phyloP scores from a whole-genome alignment of 2,888 invertebrate species.

The Mimas tiliae region DNA sequence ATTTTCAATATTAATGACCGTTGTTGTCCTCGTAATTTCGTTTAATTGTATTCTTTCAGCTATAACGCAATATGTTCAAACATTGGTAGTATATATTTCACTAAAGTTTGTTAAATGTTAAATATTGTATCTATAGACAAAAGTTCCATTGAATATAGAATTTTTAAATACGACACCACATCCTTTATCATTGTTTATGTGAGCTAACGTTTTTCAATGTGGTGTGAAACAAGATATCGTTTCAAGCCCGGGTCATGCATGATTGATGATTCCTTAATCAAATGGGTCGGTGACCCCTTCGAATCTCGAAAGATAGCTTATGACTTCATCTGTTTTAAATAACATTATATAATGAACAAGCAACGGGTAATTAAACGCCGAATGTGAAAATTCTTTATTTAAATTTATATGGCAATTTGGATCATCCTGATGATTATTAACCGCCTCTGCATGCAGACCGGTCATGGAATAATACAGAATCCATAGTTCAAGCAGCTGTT shows the following conservation, averaged over 20 bases:
- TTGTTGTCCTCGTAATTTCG: conserved; percentile 8
- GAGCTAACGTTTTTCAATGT: conserved; percentile 55
- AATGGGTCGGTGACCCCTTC: conserved; percentile 66
- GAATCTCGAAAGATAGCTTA: conserved; percentile 57
- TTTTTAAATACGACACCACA: conserved; percentile 41
- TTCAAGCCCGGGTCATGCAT: conserved; percentile 61
- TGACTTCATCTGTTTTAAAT: conserved; percentile 67
- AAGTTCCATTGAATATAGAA: conserved; percentile 23
- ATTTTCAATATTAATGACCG: conserved; percentile 4
- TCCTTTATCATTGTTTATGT: conserved; percentile 45
- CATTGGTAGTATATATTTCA: neutral
- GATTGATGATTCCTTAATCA: conserved; percentile 82
- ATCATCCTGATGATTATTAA: conserved; percentile 54
- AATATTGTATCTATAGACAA: conserved; percentile 18
- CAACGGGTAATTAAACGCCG: conserved; percentile 35
- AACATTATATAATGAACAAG: conserved; percentile 54
- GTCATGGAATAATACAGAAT: conserved; percentile 73
- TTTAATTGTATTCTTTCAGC: conserved; percentile 5
- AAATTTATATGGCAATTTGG: conserved; percentile 66
- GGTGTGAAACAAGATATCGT: conserved; percentile 73
- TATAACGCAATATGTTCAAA: conserved; percentile 18
- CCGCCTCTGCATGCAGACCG: conserved; percentile 46
- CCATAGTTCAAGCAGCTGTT: conserved; percentile 65
- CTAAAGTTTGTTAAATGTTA: neutral
- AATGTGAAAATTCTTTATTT: neutral